Evolutionary conservation across 2,888 invertebrate species (phyloP).

Genomic region (Ditula angustiorana): DNA sequence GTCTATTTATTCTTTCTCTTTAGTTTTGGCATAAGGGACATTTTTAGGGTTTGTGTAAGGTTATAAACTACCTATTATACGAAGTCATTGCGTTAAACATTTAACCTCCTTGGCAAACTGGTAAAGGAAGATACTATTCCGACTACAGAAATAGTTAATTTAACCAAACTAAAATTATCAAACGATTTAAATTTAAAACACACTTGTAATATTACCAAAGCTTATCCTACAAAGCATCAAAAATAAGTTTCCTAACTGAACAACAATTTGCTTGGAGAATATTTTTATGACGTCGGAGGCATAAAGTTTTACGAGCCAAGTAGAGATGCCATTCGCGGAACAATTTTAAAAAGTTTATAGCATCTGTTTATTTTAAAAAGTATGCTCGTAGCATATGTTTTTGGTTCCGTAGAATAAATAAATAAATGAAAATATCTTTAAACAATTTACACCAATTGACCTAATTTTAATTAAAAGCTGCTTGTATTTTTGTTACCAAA

Average conservation of each 20-base stretch:
- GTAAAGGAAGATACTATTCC: too few relatives aligned
- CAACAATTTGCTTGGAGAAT: constrained; percentile 55
- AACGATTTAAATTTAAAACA: too few relatives aligned
- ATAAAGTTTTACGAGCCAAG: constrained; percentile 61
- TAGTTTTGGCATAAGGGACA: too few relatives aligned
- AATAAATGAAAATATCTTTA: too few relatives aligned
- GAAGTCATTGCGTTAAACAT: too few relatives aligned
- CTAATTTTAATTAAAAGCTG: background rate
- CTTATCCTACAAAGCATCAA: constrained; percentile 21
- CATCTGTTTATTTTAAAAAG: constrained; percentile 3
- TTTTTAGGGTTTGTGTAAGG: too few relatives aligned
- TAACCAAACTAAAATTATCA: too few relatives aligned
- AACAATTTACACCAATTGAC: background rate
- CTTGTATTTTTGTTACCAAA: too few relatives aligned
- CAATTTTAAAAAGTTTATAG: constrained; percentile 34
- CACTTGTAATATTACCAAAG: background rate
- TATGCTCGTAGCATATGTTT: background rate
- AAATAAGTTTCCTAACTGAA: constrained; percentile 47
- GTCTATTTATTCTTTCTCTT: too few relatives aligned
- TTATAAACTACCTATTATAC: too few relatives aligned
- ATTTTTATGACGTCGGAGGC: constrained; percentile 59
- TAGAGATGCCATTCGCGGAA: constrained; percentile 40
- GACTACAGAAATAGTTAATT: too few relatives aligned
- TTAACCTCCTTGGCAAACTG: too few relatives aligned
- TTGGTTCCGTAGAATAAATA: constrained; percentile 2